Conservation (phyloP, 2,797 vertebrate genomes). For the Spatula versicolor region DNA sequence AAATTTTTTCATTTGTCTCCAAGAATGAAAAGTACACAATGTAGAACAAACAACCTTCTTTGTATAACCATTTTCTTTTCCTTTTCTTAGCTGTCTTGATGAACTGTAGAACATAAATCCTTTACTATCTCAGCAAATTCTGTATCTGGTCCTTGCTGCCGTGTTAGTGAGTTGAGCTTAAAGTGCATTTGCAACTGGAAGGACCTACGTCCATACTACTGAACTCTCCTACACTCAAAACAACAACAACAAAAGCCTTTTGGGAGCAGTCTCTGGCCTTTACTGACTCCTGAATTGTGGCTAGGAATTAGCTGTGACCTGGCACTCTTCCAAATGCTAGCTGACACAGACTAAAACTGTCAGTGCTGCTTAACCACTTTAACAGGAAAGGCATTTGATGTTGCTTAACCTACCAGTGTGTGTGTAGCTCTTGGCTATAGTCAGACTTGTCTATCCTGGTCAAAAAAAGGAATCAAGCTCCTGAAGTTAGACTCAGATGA, state of each 20-base stretch:
- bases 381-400: background rate
- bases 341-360: background rate
- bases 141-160: background rate
- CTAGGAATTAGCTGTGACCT: background rate
- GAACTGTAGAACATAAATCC: background rate
- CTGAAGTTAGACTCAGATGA: background rate
- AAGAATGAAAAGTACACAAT: constrained; percentile 1
- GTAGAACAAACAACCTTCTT: background rate
- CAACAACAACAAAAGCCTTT: background rate
- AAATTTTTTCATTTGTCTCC: background rate
- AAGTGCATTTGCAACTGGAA: background rate
- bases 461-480: background rate
- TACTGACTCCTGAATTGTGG: background rate
- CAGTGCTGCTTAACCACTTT: background rate
- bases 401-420: background rate
- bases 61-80: background rate
- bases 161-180: background rate
- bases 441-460: background rate
- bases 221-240: background rate
- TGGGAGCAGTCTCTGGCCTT: background rate
- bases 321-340: background rate
- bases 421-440: background rate
- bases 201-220: background rate
- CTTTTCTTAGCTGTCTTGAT: background rate
- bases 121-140: background rate